Evolutionary conservation across 2,888 invertebrate genomes (phyloP).

Genomic region (Acanthococcus lagerstroemiae): DNA sequence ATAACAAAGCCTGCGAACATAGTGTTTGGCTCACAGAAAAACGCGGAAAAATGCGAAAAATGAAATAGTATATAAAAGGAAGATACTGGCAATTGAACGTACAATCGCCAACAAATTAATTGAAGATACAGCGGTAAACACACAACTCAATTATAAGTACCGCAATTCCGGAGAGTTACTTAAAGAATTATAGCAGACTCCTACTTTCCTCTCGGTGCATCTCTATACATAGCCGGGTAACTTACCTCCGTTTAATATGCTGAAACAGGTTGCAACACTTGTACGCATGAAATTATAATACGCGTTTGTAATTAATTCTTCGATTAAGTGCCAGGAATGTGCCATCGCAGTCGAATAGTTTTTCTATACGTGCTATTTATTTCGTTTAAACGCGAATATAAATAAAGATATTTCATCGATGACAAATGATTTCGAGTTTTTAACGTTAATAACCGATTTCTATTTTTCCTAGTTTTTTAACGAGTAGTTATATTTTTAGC

Average conservation of each 20-base stretch:
- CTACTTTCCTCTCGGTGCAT: no score
- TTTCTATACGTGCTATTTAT: conserved; percentile 18
- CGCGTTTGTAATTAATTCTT: conserved; percentile 28
- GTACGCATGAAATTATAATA: conserved; percentile 27
- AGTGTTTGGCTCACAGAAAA: neutral
- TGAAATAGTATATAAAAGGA: neutral
- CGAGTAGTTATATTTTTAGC: no score
- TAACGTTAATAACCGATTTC: no score
- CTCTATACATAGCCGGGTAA: neutral
- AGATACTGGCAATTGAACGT: neutral
- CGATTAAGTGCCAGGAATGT: conserved; percentile 31
- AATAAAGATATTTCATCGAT: conserved; percentile 15
- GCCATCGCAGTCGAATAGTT: conserved; percentile 8
- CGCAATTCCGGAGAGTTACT: conserved; percentile 13
- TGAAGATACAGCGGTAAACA: conserved; percentile 23
- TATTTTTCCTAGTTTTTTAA: no score
- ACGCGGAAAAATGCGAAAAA: neutral
- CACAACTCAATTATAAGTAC: conserved; percentile 29
- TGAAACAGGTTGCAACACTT: conserved; percentile 29
- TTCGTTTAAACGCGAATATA: neutral
- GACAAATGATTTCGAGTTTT: conserved; percentile 18
- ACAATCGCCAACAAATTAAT: conserved; percentile 23
- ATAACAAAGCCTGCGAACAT: neutral
- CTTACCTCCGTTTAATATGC: conserved; percentile 1
- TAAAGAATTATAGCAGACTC: no score